Evolutionary conservation across 2,888 invertebrate genomes (phyloP).

Genomic region (Limnephilus marmoratus): DNA sequence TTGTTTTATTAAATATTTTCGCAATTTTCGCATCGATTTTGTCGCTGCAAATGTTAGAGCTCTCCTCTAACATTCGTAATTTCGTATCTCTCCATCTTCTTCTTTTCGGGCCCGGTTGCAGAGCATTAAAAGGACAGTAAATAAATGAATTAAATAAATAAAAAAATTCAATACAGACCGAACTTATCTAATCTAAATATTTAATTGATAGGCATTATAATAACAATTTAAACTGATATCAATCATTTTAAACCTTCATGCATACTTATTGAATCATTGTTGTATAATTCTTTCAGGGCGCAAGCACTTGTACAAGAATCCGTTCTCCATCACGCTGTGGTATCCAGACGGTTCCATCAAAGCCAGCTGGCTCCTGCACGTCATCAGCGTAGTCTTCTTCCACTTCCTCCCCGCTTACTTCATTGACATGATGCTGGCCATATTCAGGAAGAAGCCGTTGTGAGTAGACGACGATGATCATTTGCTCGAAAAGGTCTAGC

Average conservation of each 20-base stretch:
- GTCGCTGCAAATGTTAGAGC: too few relatives aligned
- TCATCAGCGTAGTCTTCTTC: constrained; percentile 82
- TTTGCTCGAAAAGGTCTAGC: too few relatives aligned
- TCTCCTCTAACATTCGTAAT: too few relatives aligned
- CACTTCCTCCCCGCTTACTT: constrained; percentile 88
- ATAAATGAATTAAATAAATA: too few relatives aligned
- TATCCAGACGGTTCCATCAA: constrained; percentile 87
- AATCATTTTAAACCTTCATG: background rate
- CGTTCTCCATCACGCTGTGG: constrained; percentile 87
- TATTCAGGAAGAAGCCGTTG: constrained; percentile 87
- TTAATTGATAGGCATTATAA: background rate
- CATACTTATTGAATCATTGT: background rate
- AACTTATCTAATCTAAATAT: too few relatives aligned
- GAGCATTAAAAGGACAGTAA: too few relatives aligned
- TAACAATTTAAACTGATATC: background rate
- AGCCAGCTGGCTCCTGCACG: constrained; percentile 81
- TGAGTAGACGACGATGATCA: constrained; percentile 74
- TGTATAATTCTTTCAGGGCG: constrained; percentile 71
- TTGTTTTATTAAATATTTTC: too few relatives aligned
- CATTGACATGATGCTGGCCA: constrained; percentile 82
- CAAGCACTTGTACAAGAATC: constrained; percentile 81
- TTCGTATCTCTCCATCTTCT: too few relatives aligned
- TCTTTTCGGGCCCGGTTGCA: too few relatives aligned
- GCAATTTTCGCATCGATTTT: too few relatives aligned
- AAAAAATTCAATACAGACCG: too few relatives aligned